phyloP scores from a whole-genome alignment of 2,797 vertebrate genomes.

The Falco naumanni region DNA sequence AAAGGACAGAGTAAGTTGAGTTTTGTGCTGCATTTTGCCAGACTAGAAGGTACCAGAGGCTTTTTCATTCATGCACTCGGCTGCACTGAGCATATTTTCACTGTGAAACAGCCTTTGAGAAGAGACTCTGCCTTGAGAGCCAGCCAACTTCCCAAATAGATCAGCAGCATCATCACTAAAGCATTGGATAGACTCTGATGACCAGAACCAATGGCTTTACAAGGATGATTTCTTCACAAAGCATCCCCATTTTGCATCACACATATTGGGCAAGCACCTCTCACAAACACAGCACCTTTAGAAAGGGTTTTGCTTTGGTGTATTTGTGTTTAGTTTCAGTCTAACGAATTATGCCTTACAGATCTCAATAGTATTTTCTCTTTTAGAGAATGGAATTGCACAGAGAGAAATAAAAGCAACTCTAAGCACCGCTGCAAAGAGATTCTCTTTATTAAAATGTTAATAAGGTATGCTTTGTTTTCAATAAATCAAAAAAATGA shows the following conservation, averaged over 20 bases:
- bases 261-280: slow-evolving; percentile 73
- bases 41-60: slow-evolving; percentile 87
- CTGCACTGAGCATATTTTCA: slow-evolving; percentile 98
- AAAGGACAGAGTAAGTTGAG: slow-evolving; percentile 86
- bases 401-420: slow-evolving; percentile 34
- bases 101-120: slow-evolving; percentile 90
- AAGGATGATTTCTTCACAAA: slow-evolving; percentile 86
- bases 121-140: slow-evolving; percentile 88
- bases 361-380: slow-evolving; percentile 41
- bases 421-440: slow-evolving; percentile 52
- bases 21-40: slow-evolving; percentile 89
- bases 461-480: slow-evolving; percentile 76
- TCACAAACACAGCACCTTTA: slow-evolving; percentile 68
- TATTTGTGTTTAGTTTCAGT: slow-evolving; percentile 60
- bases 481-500: slow-evolving; percentile 73
- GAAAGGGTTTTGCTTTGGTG: slow-evolving; percentile 54
- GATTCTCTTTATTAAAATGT: slow-evolving; percentile 76
- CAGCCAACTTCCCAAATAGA: slow-evolving; percentile 98
- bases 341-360: slow-evolving; percentile 67
- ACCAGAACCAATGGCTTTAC: slow-evolving; percentile 97
- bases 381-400: slow-evolving; percentile 60
- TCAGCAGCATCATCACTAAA: slow-evolving; percentile 94
- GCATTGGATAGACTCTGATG: slow-evolving; percentile 90
- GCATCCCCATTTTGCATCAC: slow-evolving; percentile 79
- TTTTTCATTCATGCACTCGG: slow-evolving; percentile 87